Conservation (phyloP, 2,888 invertebrate genomes). For the Monoplex corrugatus region DNA sequence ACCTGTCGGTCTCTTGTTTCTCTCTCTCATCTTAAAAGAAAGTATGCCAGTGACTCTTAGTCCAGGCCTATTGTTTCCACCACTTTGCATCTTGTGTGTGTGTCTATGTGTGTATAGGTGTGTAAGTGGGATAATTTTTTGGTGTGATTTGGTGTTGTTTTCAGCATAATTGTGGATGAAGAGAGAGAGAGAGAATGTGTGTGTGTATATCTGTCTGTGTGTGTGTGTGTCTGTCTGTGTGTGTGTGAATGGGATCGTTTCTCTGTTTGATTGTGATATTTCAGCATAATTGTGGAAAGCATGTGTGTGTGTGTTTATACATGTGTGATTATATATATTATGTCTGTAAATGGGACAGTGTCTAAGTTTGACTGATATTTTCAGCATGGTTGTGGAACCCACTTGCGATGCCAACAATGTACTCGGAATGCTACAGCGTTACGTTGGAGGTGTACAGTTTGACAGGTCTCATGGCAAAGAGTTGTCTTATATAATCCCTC, state of each 20-base stretch:
- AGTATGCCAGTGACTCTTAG: too few relatives aligned
- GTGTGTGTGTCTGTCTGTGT: neutral
- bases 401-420: conserved; percentile 61
- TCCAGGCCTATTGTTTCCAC: too few relatives aligned
- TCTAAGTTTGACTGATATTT: neutral
- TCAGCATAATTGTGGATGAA: too few relatives aligned
- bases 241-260: neutral
- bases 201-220: too few relatives aligned
- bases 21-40: too few relatives aligned
- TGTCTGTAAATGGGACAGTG: neutral
- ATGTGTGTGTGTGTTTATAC: neutral
- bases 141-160: too few relatives aligned
- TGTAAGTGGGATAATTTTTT: too few relatives aligned
- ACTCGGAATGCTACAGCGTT: conserved; percentile 86
- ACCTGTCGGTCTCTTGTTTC: too few relatives aligned
- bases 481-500: conserved; percentile 90
- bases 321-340: neutral
- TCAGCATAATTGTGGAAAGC: neutral
- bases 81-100: too few relatives aligned
- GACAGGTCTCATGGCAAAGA: conserved; percentile 90
- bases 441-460: conserved; percentile 89
- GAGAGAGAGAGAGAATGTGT: too few relatives aligned
- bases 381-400: conserved; percentile 70
- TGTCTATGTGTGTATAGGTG: too few relatives aligned
- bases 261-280: neutral